Percentiles rank a stretch among this genome's conserved stretches.
Evolutionary conservation across 2,797 vertebrate genomes (phyloP).

Genomic region (Eidolon dupreanum): DNA sequence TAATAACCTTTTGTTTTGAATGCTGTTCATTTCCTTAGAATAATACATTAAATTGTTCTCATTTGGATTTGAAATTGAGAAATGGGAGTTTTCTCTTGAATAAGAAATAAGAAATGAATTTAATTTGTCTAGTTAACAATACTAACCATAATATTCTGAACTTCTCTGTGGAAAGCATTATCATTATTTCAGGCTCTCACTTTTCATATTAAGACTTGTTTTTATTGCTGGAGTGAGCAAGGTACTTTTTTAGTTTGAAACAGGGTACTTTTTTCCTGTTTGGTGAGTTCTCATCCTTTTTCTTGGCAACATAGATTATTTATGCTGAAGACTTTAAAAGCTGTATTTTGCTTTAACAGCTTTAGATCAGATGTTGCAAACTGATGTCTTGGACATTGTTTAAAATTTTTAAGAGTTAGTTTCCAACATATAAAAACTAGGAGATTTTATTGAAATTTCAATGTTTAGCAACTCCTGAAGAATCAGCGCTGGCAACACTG

Average conservation of each 20-base stretch:
- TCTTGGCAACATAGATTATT: not conserved
- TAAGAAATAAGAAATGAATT: slow-evolving; percentile 33
- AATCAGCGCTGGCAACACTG: not conserved
- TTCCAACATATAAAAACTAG: not conserved
- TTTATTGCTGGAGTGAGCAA: slow-evolving; percentile 6
- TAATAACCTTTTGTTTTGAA: not conserved
- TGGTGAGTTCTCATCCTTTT: not conserved
- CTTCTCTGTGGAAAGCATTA: not conserved
- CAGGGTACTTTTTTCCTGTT: not conserved
- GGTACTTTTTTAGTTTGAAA: slow-evolving; percentile 1
- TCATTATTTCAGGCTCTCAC: slow-evolving; percentile 26
- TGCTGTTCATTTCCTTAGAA: not conserved
- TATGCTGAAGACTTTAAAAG: not conserved
- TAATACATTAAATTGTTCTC: not conserved
- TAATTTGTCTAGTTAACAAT: not conserved
- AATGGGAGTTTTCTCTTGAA: slow-evolving; percentile 25
- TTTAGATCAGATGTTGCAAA: not conserved
- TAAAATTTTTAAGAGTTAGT: not conserved
- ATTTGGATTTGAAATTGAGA: slow-evolving; percentile 44
- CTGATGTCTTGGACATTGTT: not conserved
- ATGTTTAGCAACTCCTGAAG: not conserved
- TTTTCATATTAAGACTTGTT: not conserved
- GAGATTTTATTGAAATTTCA: slow-evolving; percentile 37
- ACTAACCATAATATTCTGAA: slow-evolving; percentile 21
- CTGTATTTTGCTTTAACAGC: not conserved